Conservation (phyloP, 2,797 vertebrate species). For the Arrhamphus sclerolepis region DNA sequence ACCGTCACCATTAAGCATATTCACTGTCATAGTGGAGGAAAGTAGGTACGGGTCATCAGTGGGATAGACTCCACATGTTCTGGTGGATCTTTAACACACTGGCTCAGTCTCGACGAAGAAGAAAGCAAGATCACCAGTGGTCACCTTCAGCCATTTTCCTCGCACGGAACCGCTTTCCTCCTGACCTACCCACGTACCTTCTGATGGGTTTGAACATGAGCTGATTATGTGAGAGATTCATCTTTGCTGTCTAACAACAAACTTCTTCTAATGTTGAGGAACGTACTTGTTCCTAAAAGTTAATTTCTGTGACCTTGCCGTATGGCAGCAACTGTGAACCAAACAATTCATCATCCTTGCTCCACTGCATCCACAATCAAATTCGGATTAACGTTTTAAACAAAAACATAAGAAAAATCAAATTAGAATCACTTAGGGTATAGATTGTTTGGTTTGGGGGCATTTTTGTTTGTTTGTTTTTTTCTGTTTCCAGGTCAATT, state of each 20-base stretch:
- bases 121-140: too few species aligned
- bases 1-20: slow-evolving; percentile 69
- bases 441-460: slow-evolving; percentile 74
- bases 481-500: slow-evolving; percentile 71
- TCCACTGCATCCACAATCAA: slow-evolving; percentile 67
- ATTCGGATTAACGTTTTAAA: slow-evolving; percentile 75
- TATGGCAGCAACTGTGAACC: slow-evolving; percentile 50
- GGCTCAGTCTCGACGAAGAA: background rate
- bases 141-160: too few species aligned
- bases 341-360: slow-evolving; percentile 77
- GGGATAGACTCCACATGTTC: slow-evolving; percentile 18
- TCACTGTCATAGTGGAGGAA: slow-evolving; percentile 52
- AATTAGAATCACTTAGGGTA: slow-evolving; percentile 68
- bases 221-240: background rate
- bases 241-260: background rate
- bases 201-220: background rate
- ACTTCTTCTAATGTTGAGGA: background rate
- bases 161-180: too few species aligned
- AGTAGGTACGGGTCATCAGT: slow-evolving; percentile 14
- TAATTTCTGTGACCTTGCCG: slow-evolving; percentile 67
- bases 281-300: slow-evolving; percentile 22
- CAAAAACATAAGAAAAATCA: slow-evolving; percentile 68
- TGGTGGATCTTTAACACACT: background rate
- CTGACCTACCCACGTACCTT: too few species aligned
- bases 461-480: slow-evolving; percentile 36